Percentiles rank a stretch among this genome's conserved stretches.
Conservation (phyloP, 2,113 vertebrate genomes). For the Mionectes macconnelli region DNA sequence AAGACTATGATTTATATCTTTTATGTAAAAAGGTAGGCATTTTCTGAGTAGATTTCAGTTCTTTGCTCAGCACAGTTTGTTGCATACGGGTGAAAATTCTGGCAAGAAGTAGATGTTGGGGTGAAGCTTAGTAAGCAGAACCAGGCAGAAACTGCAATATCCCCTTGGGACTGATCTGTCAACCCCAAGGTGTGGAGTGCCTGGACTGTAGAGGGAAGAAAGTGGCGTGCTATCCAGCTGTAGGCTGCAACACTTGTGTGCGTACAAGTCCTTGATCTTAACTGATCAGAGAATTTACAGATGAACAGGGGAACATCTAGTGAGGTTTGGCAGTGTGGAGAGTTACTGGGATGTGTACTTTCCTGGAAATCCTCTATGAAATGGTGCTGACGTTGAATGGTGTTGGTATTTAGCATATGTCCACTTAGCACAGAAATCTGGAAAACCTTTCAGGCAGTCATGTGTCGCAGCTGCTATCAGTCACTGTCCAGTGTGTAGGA, state of each 20-base stretch:
- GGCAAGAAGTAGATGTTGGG: neutral
- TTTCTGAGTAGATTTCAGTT: neutral
- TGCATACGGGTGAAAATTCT: neutral
- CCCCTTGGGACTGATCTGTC: neutral
- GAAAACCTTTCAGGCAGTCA: neutral
- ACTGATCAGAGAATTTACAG: neutral
- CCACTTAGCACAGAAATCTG: neutral
- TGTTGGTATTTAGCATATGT: neutral
- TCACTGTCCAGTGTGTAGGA: neutral
- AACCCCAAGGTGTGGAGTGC: neutral
- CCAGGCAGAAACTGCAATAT: neutral
- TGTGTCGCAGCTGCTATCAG: neutral
- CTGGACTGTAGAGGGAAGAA: neutral
- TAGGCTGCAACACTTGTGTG: neutral
- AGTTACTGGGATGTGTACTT: neutral
- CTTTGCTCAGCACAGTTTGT: neutral
- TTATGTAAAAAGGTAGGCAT: neutral
- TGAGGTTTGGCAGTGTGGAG: neutral
- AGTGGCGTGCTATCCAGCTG: rapidly evolving
- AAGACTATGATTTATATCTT: neutral
- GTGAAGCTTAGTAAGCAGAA: neutral
- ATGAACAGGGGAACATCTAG: neutral
- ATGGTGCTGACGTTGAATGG: neutral
- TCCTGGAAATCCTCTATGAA: neutral
- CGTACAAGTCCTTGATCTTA: rapidly evolving